phyloP scores from a whole-genome alignment of 2,797 vertebrate genomes.

The Aplochiton taeniatus region DNA sequence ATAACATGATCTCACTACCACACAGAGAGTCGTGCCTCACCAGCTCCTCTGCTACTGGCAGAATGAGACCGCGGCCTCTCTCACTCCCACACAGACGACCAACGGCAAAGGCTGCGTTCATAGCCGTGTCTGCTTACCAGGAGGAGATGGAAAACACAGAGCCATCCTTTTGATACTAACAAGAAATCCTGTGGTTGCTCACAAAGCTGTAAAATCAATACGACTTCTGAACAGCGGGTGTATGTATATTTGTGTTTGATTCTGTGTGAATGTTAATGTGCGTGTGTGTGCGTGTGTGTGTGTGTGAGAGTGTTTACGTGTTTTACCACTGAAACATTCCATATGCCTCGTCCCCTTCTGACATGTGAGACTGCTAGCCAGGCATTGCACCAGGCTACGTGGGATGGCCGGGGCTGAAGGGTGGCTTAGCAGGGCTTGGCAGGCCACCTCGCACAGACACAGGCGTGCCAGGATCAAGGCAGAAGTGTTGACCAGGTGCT shows the following conservation, averaged over 20 bases:
- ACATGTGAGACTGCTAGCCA: conserved; percentile 34
- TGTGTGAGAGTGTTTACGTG: neutral
- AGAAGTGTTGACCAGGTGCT: conserved; percentile 46
- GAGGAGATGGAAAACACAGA: neutral
- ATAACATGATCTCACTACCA: neutral
- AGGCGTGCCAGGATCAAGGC: conserved; percentile 58
- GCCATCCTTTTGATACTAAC: too few species aligned
- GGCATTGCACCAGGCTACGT: conserved; percentile 22
- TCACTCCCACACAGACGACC: conserved; percentile 54
- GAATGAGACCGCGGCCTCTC: conserved; percentile 33
- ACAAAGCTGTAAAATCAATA: neutral
- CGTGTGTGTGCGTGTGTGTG: neutral
- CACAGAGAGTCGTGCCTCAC: conserved; percentile 33
- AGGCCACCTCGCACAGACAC: conserved; percentile 45
- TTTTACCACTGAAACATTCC: neutral
- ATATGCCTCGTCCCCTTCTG: neutral
- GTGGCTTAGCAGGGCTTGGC: conserved; percentile 41
- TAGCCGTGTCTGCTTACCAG: conserved; percentile 51
- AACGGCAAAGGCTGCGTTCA: conserved; percentile 61
- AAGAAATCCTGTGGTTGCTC: neutral
- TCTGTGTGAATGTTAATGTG: neutral
- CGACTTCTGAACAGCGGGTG: neutral
- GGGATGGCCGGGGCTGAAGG: conserved; percentile 25
- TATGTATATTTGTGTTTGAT: neutral
- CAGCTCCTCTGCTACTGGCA: conserved; percentile 47